Evolutionary conservation across 2,888 invertebrate species (phyloP), one percentile per base, ranked within the genome.

Genomic region (Nephrocerus scutellatus): DNA sequence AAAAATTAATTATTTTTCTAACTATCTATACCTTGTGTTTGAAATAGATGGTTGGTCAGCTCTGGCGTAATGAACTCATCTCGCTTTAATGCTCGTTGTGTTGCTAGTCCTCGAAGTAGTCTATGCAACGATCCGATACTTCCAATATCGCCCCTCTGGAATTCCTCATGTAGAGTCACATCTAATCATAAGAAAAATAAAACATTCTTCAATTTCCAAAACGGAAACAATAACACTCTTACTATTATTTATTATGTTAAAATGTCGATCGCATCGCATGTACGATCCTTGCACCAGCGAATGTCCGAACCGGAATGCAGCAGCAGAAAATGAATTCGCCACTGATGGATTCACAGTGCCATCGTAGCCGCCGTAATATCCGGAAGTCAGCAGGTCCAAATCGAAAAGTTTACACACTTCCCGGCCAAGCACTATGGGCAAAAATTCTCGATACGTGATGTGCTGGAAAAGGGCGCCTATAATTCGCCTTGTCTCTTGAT

Each of bases 271-370:
- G 53, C 76, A 82, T 44, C 88, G 73, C 46, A 84, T 71, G 60
- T 89, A 82, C 8, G 81, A 78, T 6, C 77, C 76, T 56, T 89
- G 87, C 4, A 91, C 86, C 47, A 92, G 69, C 28, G 89, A 88
- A 62, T 89, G 89, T 0, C 89, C 89, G 62, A 89, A 89, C 15
- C 89, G 74, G 64, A 85, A 89, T 3, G 89, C 89, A 1, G 88
- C 87, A 0, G 86, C 76, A 0, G 82, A 77, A 65, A 89, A 89
- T 0, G 82, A 74, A 62, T 86, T 88, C 2, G 84, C 82, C 0
- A 86, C 75, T 3, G 79, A 77, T 1, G 87, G 80, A 68, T 87
- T 83, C 3, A 79, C 70, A 46, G 76, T 76, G 0, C 74, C 66
- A 55, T 81, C 79, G 60, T 88, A 88, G 6, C 77, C 77, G 4